Percentiles rank a stretch among this genome's conserved stretches.
These are phyloP conservation scores for Cantharis flavilabris DNA, from an alignment of 2,888 invertebrate genomes.

Conservation along the genomic window DNA sequence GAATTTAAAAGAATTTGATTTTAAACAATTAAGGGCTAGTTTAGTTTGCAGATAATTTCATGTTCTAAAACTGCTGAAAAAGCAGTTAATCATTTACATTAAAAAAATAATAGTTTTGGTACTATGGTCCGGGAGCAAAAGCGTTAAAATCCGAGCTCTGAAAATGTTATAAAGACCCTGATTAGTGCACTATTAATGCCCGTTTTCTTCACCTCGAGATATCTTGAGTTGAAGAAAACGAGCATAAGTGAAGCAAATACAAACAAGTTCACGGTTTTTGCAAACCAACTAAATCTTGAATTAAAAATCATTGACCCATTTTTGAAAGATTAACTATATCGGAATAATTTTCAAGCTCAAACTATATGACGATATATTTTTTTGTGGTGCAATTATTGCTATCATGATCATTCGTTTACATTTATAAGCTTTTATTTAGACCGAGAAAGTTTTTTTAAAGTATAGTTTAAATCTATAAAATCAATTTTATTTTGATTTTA, in stretches of 20 bases:
- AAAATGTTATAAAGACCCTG: not conserved
- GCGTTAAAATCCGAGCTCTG: not conserved
- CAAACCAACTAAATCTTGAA: not conserved
- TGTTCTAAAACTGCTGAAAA: too few relatives aligned
- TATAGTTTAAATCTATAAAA: too few relatives aligned
- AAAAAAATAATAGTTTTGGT: not conserved
- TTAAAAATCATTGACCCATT: not conserved
- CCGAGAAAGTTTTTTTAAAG: too few relatives aligned
- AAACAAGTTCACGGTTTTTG: not conserved
- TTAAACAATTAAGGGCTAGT: too few relatives aligned
- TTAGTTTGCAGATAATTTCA: too few relatives aligned
- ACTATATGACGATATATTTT: not conserved
- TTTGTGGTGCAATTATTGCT: not conserved
- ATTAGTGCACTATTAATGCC: not conserved
- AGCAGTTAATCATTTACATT: too few relatives aligned
- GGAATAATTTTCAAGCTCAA: not conserved
- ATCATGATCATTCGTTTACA: not conserved
- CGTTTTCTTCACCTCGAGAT: too few relatives aligned
- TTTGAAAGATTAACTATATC: not conserved
- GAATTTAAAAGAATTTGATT: too few relatives aligned
- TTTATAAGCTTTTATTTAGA: too few relatives aligned
- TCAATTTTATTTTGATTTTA: too few relatives aligned
- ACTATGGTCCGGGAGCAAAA: not conserved
- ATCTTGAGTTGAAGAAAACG: too few relatives aligned
- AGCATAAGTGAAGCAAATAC: not conserved